Evolutionary conservation across 2,888 invertebrate species (phyloP).

Genomic region (Eugnorisma glareosa): DNA sequence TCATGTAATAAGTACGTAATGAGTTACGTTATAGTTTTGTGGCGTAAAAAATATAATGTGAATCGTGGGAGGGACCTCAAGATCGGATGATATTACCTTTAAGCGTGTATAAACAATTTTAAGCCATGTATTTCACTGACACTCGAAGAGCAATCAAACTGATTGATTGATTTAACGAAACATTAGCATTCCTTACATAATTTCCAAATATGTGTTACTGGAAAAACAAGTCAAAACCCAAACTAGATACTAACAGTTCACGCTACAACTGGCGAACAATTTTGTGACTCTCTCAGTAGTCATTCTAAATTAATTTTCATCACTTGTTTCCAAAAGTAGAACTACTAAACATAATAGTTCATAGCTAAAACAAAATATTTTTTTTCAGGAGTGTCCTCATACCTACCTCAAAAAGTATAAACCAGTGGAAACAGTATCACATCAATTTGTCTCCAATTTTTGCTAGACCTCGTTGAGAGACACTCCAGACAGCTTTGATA

Average conservation of each 20-base stretch:
- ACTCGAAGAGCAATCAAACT: constrained; percentile 12
- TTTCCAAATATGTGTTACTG: neutral
- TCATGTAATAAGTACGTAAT: constrained; percentile 67
- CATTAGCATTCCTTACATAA: neutral
- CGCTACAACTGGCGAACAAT: neutral
- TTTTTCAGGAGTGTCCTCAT: neutral
- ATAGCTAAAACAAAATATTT: neutral
- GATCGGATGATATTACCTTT: neutral
- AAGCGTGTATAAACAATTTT: too few relatives aligned
- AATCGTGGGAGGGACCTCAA: constrained; percentile 14
- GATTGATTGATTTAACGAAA: constrained; percentile 21
- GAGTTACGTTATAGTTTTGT: constrained; percentile 48
- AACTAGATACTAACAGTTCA: too few relatives aligned
- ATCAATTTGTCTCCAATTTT: constrained; percentile 20
- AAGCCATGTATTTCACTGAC: too few relatives aligned
- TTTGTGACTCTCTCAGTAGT: neutral
- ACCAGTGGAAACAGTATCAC: neutral
- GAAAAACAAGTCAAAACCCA: neutral
- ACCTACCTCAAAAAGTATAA: neutral
- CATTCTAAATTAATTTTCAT: neutral
- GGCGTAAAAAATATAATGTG: constrained; percentile 17
- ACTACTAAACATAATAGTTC: neutral
- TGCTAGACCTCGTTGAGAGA: constrained; percentile 41
- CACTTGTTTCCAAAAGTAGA: neutral
- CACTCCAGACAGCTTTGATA: constrained; percentile 36